phyloP scores from a whole-genome alignment of 2,797 vertebrate species.

The Paratrypauchen microcephalus region DNA sequence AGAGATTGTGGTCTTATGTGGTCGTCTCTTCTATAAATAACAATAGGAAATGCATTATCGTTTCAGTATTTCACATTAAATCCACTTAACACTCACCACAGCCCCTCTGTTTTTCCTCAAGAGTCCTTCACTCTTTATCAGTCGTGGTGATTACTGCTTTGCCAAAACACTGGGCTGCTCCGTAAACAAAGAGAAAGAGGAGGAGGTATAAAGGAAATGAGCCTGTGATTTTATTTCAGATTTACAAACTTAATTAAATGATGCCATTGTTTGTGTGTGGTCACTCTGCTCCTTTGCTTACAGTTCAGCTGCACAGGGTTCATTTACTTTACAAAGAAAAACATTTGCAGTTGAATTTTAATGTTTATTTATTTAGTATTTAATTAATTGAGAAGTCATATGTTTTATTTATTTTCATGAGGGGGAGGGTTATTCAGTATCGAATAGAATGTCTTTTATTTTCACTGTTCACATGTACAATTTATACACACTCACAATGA shows the following conservation, averaged over 20 bases:
- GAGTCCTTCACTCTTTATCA: slow-evolving; percentile 55
- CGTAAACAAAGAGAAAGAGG: slow-evolving; percentile 34
- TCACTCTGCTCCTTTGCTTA: neutral
- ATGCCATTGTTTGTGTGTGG: slow-evolving; percentile 5
- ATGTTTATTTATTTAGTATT: no score
- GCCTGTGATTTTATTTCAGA: slow-evolving; percentile 67
- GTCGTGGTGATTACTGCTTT: slow-evolving; percentile 50
- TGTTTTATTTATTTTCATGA: no score
- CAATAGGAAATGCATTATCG: neutral
- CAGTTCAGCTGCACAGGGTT: neutral
- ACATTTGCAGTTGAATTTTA: no score
- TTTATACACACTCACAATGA: no score
- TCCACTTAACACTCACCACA: slow-evolving; percentile 26
- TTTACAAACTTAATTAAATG: slow-evolving; percentile 54
- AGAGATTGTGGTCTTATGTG: neutral
- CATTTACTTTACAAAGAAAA: no score
- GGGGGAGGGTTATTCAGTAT: no score
- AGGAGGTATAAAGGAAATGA: slow-evolving; percentile 50
- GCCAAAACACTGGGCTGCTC: slow-evolving; percentile 50
- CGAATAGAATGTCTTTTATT: no score
- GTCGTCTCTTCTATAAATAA: neutral
- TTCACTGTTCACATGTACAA: no score
- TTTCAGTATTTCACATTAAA: slow-evolving; percentile 1
- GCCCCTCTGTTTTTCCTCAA: slow-evolving; percentile 21
- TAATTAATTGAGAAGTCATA: no score